Evolutionary conservation across 1,140 invertebrate genomes (phyloP).

Genomic region (Sweltsa coloradensis): DNA sequence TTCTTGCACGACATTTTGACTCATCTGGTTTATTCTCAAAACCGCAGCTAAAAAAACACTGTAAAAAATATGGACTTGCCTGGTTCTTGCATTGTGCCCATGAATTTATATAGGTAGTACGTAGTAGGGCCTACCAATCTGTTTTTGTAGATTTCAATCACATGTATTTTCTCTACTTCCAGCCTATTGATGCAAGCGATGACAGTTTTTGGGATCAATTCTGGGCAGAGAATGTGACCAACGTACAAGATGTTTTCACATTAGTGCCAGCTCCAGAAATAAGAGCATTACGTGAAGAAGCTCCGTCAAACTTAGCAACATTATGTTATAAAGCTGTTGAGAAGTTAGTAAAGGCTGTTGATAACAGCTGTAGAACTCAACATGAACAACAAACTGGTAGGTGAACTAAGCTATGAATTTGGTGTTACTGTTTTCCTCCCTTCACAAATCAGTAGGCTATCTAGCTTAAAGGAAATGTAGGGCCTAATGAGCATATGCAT

Average conservation of each 20-base stretch:
- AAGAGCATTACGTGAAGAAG: conserved; percentile 83
- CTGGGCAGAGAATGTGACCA: conserved; percentile 90
- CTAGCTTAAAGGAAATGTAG: too few species aligned
- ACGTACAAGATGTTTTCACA: conserved; percentile 94
- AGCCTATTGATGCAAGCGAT: conserved; percentile 85
- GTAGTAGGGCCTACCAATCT: too few species aligned
- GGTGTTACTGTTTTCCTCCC: too few species aligned
- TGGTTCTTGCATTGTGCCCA: too few species aligned
- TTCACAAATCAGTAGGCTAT: too few species aligned
- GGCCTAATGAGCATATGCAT: too few species aligned
- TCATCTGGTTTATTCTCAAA: too few species aligned
- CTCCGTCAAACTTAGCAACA: conserved; percentile 97
- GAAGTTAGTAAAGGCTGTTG: conserved; percentile 85
- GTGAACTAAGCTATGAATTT: conserved; percentile 1
- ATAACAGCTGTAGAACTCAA: conserved; percentile 84
- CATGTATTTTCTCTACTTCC: conserved; percentile 15
- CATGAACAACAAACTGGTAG: conserved; percentile 87
- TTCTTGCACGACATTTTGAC: too few species aligned
- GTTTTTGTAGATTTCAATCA: too few species aligned
- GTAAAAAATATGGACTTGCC: too few species aligned
- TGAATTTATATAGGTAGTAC: too few species aligned
- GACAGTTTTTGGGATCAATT: conserved; percentile 98
- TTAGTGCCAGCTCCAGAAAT: conserved; percentile 91
- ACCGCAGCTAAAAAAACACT: too few species aligned
- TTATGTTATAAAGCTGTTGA: conserved; percentile 97